Evolutionary conservation across 1,140 invertebrate genomes (phyloP).

Genomic region (Trichogramma pretiosum): DNA sequence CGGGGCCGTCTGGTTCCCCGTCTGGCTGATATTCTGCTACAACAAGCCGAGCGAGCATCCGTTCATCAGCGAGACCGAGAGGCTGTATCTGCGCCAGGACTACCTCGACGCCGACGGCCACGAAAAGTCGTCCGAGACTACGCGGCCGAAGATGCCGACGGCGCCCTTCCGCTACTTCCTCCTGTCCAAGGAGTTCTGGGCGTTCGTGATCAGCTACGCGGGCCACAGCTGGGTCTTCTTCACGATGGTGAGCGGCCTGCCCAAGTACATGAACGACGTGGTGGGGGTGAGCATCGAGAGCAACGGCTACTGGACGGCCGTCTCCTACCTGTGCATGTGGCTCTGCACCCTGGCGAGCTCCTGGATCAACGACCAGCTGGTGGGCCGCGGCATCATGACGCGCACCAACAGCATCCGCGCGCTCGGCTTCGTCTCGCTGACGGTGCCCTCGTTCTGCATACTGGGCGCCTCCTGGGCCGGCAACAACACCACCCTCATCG

Average conservation of each 20-base stretch:
- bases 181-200: conserved; percentile 44
- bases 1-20: conserved; percentile 6
- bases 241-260: conserved; percentile 55
- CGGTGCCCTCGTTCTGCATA: conserved; percentile 21
- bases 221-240: conserved; percentile 60
- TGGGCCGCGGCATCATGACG: background rate
- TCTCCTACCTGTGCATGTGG: conserved; percentile 10
- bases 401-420: background rate
- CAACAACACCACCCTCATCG: conserved; percentile 22
- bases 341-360: background rate
- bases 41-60: conserved; percentile 69
- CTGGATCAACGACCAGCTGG: background rate
- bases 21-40: conserved; percentile 51
- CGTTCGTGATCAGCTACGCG: conserved; percentile 50
- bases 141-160: background rate
- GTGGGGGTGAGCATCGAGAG: conserved; percentile 7
- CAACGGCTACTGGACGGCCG: conserved; percentile 5
- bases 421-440: background rate
- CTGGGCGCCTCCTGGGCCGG: conserved; percentile 24
- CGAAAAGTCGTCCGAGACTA: too few species aligned
- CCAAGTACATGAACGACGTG: conserved; percentile 49
- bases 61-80: conserved; percentile 67
- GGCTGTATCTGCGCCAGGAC: conserved; percentile 56
- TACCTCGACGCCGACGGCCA: conserved; percentile 41
- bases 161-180: conserved; percentile 30